A percentile compares a stretch with the other conserved stretches of the same genome.
These are phyloP conservation scores for Prunella himalayana DNA, from an alignment of 2,113 vertebrate species.

Conservation along the genomic window DNA sequence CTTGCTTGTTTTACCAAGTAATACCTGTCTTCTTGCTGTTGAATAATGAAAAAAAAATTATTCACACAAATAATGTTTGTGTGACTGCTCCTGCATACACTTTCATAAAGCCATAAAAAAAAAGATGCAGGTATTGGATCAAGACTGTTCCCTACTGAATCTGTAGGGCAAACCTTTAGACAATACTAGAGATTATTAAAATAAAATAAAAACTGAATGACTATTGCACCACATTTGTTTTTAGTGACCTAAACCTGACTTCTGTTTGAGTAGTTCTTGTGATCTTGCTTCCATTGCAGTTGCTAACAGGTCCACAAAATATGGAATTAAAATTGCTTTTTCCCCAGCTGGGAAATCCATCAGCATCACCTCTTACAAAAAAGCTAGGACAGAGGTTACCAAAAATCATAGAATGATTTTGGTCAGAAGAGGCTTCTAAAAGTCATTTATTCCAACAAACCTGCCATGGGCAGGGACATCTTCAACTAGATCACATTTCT, in stretches of 20 bases:
- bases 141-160: background rate
- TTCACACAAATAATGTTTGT: background rate
- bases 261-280: background rate
- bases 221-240: background rate
- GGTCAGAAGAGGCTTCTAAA: background rate
- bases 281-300: background rate
- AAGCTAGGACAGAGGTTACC: background rate
- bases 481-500: background rate
- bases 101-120: background rate
- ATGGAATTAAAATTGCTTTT: background rate
- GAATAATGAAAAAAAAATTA: background rate
- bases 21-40: background rate
- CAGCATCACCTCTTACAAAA: background rate
- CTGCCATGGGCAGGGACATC: background rate
- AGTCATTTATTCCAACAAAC: background rate
- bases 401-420: background rate
- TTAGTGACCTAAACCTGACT: background rate
- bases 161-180: background rate
- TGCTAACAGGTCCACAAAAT: background rate
- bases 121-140: background rate
- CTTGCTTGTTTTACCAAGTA: background rate
- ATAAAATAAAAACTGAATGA: background rate
- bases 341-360: background rate
- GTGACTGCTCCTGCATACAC: background rate
- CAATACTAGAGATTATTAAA: background rate